phyloP scores from a whole-genome alignment of 1,140 invertebrate species.

The Drosophila baimaii region DNA sequence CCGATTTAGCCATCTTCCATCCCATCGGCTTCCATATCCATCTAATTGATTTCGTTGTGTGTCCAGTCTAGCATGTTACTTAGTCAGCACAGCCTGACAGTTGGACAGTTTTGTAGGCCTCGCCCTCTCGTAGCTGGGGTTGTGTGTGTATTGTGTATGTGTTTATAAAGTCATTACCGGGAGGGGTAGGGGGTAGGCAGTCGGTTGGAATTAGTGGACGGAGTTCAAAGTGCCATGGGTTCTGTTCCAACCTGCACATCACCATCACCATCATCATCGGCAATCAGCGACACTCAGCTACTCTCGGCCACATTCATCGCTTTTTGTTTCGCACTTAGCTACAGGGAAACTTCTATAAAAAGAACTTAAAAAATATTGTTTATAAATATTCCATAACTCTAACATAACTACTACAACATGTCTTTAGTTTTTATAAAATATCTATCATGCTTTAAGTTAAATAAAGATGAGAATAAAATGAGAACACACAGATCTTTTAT shows the following conservation, averaged over 20 bases:
- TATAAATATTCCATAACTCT: no score
- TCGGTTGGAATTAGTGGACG: constrained; percentile 18
- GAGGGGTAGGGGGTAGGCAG: neutral
- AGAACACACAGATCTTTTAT: no score
- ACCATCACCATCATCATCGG: constrained; percentile 38
- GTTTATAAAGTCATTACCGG: constrained; percentile 73
- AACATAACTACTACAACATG: no score
- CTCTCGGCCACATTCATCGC: constrained; percentile 16
- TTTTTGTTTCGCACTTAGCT: constrained; percentile 34
- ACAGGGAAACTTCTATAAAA: neutral
- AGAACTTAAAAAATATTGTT: neutral
- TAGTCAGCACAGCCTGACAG: constrained; percentile 57
- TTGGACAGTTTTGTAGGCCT: constrained; percentile 52
- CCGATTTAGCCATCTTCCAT: constrained; percentile 30
- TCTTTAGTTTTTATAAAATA: neutral
- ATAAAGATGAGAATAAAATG: no score
- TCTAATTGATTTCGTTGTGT: constrained; percentile 73
- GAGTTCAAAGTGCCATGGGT: constrained; percentile 14
- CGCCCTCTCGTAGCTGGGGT: neutral
- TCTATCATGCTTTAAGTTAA: no score
- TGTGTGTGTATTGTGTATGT: constrained; percentile 60
- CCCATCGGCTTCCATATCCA: constrained; percentile 27
- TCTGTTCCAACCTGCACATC: constrained; percentile 29
- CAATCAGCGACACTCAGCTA: constrained; percentile 27
- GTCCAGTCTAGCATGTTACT: constrained; percentile 53